phyloP scores from a whole-genome alignment of 1,140 invertebrate species.

The Mylabris phalerata region DNA sequence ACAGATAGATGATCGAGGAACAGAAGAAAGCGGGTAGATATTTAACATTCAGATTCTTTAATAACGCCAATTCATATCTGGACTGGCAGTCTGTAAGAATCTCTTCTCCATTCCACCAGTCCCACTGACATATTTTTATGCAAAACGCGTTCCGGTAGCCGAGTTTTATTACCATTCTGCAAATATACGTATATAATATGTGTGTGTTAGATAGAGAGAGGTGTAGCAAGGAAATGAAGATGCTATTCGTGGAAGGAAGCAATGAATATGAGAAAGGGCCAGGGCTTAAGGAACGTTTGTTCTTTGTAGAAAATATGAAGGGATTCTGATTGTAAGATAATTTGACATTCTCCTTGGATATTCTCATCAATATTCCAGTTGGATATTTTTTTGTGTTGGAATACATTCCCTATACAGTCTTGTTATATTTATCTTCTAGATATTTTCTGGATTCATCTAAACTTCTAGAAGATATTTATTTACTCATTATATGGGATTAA shows the following conservation, averaged over 20 bases:
- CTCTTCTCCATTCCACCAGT: slow-evolving; percentile 30
- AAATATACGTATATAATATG: slow-evolving; percentile 29
- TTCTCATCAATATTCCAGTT: slow-evolving; percentile 34
- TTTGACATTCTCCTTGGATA: slow-evolving; percentile 31
- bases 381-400: neutral
- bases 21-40: slow-evolving; percentile 8
- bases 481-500: no score
- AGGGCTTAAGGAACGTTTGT: slow-evolving; percentile 23
- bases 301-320: slow-evolving; percentile 27
- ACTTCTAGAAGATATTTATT: no score
- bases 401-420: no score
- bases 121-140: slow-evolving; percentile 40
- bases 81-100: slow-evolving; percentile 18
- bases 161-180: slow-evolving; percentile 35
- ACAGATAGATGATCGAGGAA: no score
- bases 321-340: slow-evolving; percentile 39
- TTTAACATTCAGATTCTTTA: slow-evolving; percentile 36
- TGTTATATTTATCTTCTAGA: no score
- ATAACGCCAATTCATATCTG: slow-evolving; percentile 40
- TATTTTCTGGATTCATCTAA: no score
- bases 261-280: slow-evolving; percentile 22
- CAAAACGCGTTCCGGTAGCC: slow-evolving; percentile 39
- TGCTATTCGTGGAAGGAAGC: neutral
- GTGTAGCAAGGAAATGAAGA: no score
- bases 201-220: slow-evolving; percentile 1